phyloP scores from a whole-genome alignment of 1,140 invertebrate genomes.

The Drosophila aff. region DNA sequence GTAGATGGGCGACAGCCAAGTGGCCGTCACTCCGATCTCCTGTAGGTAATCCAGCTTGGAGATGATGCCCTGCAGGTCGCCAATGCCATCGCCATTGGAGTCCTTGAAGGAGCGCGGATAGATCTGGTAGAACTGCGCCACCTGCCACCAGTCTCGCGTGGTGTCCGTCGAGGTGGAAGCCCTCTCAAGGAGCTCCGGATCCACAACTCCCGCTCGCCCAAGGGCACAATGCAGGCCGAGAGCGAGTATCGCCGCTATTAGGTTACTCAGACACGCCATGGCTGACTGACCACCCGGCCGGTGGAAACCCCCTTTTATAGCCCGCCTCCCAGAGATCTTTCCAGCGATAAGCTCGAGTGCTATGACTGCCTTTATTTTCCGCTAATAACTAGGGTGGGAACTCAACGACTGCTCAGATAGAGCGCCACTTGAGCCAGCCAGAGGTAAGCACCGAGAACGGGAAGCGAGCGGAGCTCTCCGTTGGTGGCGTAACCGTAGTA shows the following conservation, averaged over 20 bases:
- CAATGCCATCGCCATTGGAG: slow-evolving; percentile 89
- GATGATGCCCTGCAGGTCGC: slow-evolving; percentile 87
- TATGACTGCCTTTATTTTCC: slow-evolving; percentile 38
- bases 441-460: slow-evolving; percentile 44
- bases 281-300: slow-evolving; percentile 25
- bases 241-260: slow-evolving; percentile 31
- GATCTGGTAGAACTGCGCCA: slow-evolving; percentile 89
- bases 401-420: slow-evolving; percentile 48
- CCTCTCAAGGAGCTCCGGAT: slow-evolving; percentile 27
- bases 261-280: slow-evolving; percentile 43
- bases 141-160: slow-evolving; percentile 88
- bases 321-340: slow-evolving; percentile 4
- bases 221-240: slow-evolving; percentile 29
- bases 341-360: slow-evolving; percentile 45
- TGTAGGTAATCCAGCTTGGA: slow-evolving; percentile 86
- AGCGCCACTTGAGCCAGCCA: slow-evolving; percentile 68
- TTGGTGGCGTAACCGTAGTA: slow-evolving; percentile 69
- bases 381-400: slow-evolving; percentile 30
- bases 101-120: slow-evolving; percentile 91
- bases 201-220: slow-evolving; percentile 33
- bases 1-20: slow-evolving; percentile 91
- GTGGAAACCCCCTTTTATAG: slow-evolving; percentile 44
- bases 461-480: slow-evolving; percentile 52
- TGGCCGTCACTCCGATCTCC: slow-evolving; percentile 87
- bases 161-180: slow-evolving; percentile 15